Evolutionary conservation across 2,797 vertebrate genomes (phyloP).

Genomic region (Odontamblyopus lacepedii): DNA sequence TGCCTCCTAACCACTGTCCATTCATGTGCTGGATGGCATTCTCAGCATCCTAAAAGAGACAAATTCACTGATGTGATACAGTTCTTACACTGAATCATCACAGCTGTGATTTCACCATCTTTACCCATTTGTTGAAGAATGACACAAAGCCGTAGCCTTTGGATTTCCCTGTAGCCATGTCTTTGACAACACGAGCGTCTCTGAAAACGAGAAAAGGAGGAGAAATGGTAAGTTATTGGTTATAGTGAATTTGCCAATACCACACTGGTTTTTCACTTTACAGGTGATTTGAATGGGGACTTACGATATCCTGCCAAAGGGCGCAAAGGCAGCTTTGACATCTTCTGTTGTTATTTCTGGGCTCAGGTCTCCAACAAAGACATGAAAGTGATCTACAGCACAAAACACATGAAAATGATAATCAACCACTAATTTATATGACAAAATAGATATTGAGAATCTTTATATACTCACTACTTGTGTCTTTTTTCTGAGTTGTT

Average conservation of each 20-base stretch:
- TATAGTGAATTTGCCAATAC: neutral
- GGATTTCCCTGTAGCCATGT: constrained; percentile 97
- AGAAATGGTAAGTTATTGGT: neutral
- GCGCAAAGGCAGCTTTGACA: constrained; percentile 95
- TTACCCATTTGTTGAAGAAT: constrained; percentile 98
- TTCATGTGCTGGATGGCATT: constrained; percentile 99
- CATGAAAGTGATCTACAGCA: constrained; percentile 92
- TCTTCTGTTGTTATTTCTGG: constrained; percentile 99
- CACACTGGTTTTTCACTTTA: neutral
- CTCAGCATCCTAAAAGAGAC: constrained; percentile 87
- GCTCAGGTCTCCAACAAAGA: constrained; percentile 97
- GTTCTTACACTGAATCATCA: neutral
- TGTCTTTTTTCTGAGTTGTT: constrained; percentile 99
- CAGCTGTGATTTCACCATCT: constrained; percentile 19
- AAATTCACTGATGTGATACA: neutral
- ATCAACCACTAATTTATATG: neutral
- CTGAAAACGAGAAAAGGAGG: constrained; percentile 70
- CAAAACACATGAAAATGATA: neutral
- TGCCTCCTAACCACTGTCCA: constrained; percentile 96
- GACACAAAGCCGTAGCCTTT: constrained; percentile 99
- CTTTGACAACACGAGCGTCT: constrained; percentile 97
- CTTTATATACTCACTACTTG: constrained; percentile 91
- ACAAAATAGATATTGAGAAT: neutral
- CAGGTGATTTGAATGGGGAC: constrained; percentile 49
- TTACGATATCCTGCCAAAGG: constrained; percentile 98